Evolutionary conservation across 2,797 vertebrate species (phyloP), one percentile per base, ranked within the genome.

Genomic region (Botia almorhae): DNA sequence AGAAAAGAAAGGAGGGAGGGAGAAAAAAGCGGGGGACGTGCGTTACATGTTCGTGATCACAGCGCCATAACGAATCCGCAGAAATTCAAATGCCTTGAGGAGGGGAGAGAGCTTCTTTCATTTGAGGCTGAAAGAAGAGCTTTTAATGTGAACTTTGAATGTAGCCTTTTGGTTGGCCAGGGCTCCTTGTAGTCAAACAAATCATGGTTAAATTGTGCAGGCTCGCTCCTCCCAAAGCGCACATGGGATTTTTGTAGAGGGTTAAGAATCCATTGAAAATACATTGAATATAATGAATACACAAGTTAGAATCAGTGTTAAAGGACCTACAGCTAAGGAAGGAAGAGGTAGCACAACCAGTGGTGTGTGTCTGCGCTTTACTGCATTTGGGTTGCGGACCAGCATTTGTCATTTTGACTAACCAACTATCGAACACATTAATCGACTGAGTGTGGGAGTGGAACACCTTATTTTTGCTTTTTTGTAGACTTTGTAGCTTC

Each of bases 11-110:
- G 63, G 51, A 39, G 55, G 69, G 53, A 33, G 63, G 56, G 11
- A 13, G 13, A n/a, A 17, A 48, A 55, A 76, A 61, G 75, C 29
- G 21, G 71, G 82, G 73, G 81, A 87, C 69, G 83, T 84, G 81
- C 58, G 78, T 81, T 81, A 91, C 83, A 90, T 87, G 73, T 74
- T 89, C 58, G 39, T 74, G 56, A 82, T 80, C 80, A 82, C 78
- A 78, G 67, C 29, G 61, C 68, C 55, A 70, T 81, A 83, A 81
- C 72, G 64, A 48, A 83, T 80, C 69, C 56, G 23, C 70, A 86
- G 81, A 74, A 84, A 81, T 83, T 78, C 74, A 81, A 84, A 64
- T 69, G 70, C 19, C 71, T 68, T 48, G 17, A 69, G 63, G 69
- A 78, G 51, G 55, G 65, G 83, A 71, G 56, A 74, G 56, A 64